Conservation (phyloP, 2,888 invertebrate species). For the Heteropelma amictum region DNA sequence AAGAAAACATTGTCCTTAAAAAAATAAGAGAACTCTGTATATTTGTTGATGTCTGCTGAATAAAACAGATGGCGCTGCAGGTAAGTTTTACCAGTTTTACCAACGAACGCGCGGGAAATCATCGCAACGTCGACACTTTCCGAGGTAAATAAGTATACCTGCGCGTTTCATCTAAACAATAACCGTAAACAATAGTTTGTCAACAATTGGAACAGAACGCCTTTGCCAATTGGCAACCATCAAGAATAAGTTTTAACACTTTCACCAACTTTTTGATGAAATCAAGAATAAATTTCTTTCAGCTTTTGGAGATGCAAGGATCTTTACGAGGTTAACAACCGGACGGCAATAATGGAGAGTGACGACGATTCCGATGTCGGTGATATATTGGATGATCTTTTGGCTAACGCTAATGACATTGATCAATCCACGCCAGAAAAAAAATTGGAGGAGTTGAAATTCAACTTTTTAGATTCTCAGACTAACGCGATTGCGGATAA, state of each 20-base stretch:
- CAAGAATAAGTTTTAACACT: not conserved
- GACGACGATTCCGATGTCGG: slow-evolving; percentile 59
- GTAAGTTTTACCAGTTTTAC: no score
- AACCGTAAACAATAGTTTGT: not conserved
- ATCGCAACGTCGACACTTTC: not conserved
- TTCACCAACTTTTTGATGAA: not conserved
- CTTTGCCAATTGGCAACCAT: not conserved
- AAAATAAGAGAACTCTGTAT: no score
- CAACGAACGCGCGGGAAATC: slow-evolving; percentile 40
- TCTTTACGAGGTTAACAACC: slow-evolving; percentile 13
- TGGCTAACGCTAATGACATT: slow-evolving; percentile 56
- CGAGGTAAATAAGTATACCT: not conserved
- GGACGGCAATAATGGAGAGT: slow-evolving; percentile 44
- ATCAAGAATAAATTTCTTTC: not conserved
- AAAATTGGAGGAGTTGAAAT: slow-evolving; percentile 63
- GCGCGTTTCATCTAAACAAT: not conserved
- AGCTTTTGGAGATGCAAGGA: not conserved
- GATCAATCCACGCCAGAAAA: slow-evolving; percentile 9
- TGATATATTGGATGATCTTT: slow-evolving; percentile 62
- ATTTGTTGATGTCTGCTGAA: no score
- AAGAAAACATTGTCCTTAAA: no score
- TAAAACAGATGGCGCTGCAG: slow-evolving; percentile 4
- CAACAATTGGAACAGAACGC: not conserved
- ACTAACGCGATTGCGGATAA: not conserved
- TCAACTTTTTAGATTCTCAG: slow-evolving; percentile 68